phyloP scores from a whole-genome alignment of 2,113 vertebrate genomes.

The Panurus biarmicus region DNA sequence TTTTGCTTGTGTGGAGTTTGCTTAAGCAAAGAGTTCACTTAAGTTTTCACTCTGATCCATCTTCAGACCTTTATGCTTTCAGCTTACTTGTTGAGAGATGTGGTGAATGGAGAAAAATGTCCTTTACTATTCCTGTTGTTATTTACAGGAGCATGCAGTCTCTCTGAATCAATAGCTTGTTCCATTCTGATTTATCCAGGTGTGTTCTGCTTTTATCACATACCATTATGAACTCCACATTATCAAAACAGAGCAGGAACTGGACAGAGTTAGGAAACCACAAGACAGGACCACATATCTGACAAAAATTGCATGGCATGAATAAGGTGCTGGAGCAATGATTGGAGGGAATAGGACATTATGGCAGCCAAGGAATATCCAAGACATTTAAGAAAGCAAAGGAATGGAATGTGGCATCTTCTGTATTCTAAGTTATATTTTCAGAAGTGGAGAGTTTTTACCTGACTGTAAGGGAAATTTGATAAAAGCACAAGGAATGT shows the following conservation, averaged over 20 bases:
- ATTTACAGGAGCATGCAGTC: background rate
- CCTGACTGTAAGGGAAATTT: background rate
- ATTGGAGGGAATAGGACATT: background rate
- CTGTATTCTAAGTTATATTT: background rate
- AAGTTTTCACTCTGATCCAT: background rate
- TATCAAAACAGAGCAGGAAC: background rate
- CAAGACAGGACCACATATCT: background rate
- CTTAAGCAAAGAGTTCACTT: background rate
- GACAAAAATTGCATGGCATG: background rate
- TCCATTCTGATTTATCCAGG: background rate
- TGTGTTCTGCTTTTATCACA: background rate
- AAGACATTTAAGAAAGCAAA: background rate
- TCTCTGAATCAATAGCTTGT: background rate
- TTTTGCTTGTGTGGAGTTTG: background rate
- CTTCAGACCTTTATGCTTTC: background rate
- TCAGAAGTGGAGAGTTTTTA: background rate
- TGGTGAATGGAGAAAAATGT: background rate
- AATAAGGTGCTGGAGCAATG: background rate
- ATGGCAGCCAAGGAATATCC: background rate
- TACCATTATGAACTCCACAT: background rate
- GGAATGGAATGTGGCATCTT: background rate
- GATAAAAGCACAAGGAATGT: background rate
- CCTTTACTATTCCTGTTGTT: background rate
- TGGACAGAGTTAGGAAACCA: background rate
- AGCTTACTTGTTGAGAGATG: background rate